phyloP scores from a whole-genome alignment of 2,888 invertebrate genomes.

The Eustalomyia histrio region DNA sequence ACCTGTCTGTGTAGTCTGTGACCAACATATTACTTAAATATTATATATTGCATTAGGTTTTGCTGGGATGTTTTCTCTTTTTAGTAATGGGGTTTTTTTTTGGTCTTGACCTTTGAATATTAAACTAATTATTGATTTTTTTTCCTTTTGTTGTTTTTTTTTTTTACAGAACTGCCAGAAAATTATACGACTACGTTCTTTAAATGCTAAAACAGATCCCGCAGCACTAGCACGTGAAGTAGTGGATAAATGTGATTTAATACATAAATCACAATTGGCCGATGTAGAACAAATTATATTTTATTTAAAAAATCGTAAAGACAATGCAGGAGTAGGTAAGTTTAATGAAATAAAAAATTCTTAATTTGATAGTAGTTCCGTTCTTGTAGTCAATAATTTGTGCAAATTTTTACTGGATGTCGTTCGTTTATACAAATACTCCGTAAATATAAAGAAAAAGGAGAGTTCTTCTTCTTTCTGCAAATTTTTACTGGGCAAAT shows the following conservation, averaged over 20 bases:
- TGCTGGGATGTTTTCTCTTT: no score
- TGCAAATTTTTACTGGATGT: no score
- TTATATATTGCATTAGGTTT: no score
- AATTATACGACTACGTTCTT: slow-evolving; percentile 89
- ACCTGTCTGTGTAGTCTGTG: no score
- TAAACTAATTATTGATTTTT: slow-evolving; percentile 48
- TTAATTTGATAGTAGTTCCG: no score
- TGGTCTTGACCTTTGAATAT: slow-evolving; percentile 62
- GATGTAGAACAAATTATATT: slow-evolving; percentile 94
- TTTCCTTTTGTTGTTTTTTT: no score
- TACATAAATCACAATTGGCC: slow-evolving; percentile 88
- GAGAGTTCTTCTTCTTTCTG: no score
- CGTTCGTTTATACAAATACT: no score
- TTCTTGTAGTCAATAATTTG: no score
- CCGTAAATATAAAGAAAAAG: no score
- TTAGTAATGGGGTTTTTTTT: slow-evolving; percentile 18
- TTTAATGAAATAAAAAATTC: neutral
- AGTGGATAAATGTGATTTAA: slow-evolving; percentile 90
- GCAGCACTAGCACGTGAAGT: slow-evolving; percentile 89
- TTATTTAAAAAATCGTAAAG: slow-evolving; percentile 90
- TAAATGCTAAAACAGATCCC: slow-evolving; percentile 89
- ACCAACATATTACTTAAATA: no score
- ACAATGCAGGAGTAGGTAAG: slow-evolving; percentile 77
- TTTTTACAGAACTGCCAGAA: slow-evolving; percentile 86
- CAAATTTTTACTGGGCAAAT: no score